phyloP scores from a whole-genome alignment of 2,797 vertebrate species.

The Takifugu rubripes region DNA sequence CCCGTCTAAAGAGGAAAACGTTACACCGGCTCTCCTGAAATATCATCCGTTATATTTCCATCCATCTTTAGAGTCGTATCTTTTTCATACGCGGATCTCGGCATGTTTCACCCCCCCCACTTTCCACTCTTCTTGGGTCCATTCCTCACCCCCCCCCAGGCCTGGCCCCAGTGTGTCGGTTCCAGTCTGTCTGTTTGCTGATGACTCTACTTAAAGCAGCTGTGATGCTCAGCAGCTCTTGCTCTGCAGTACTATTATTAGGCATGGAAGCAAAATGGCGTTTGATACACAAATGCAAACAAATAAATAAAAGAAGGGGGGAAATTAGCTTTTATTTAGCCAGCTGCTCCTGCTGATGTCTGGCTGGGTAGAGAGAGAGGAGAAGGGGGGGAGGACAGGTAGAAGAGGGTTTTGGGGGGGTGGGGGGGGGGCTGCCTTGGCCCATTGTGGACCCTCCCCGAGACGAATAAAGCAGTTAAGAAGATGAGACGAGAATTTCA shows the following conservation, averaged over 20 bases:
- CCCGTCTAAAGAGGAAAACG: slow-evolving; percentile 40
- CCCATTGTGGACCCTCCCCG: too few species aligned
- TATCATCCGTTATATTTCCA: slow-evolving; percentile 23
- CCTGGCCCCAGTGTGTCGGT: slow-evolving; percentile 68
- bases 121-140: slow-evolving; percentile 40
- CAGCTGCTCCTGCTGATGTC: too few species aligned
- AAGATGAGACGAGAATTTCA: slow-evolving; percentile 16
- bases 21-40: slow-evolving; percentile 18
- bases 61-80: slow-evolving; percentile 55
- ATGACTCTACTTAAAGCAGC: slow-evolving; percentile 76
- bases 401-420: too few species aligned
- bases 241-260: slow-evolving; percentile 35
- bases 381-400: too few species aligned
- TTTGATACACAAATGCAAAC: too few species aligned
- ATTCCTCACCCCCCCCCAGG: slow-evolving; percentile 52
- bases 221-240: slow-evolving; percentile 81
- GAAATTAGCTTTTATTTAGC: too few species aligned
- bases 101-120: slow-evolving; percentile 7
- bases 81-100: slow-evolving; percentile 20
- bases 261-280: too few species aligned
- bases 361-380: too few species aligned
- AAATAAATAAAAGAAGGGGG: too few species aligned
- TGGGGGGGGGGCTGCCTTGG: too few species aligned
- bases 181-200: slow-evolving; percentile 76
- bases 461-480: too few species aligned